Evolutionary conservation across 2,797 vertebrate species (phyloP).

Genomic region (Oceanodroma leucorhoa): DNA sequence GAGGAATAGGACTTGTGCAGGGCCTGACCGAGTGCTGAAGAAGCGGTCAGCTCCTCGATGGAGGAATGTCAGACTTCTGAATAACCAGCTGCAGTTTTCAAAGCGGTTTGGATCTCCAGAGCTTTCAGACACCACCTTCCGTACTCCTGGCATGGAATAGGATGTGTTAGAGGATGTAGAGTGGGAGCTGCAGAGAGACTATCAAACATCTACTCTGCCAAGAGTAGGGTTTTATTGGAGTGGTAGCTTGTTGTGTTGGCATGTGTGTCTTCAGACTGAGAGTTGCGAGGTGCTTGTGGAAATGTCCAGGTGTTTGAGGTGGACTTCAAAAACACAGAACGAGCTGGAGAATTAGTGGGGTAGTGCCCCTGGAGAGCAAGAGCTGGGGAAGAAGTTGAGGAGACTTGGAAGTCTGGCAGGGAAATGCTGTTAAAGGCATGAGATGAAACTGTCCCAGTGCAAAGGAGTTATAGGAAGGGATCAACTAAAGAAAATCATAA

Average conservation of each 20-base stretch:
- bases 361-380: not conserved
- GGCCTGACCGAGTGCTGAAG: not conserved
- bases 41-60: rapidly evolving
- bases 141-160: not conserved
- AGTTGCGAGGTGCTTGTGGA: not conserved
- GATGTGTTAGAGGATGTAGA: not conserved
- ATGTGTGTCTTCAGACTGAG: not conserved
- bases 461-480: not conserved
- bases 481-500: not conserved
- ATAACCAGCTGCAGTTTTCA: not conserved
- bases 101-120: not conserved
- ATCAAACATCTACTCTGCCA: not conserved
- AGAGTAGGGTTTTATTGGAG: not conserved
- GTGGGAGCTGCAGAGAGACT: not conserved
- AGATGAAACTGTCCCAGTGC: not conserved
- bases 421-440: not conserved
- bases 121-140: not conserved
- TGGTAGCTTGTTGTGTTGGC: not conserved
- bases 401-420: not conserved
- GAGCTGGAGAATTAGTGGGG: not conserved
- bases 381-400: not conserved
- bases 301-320: not conserved
- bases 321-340: not conserved
- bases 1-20: not conserved
- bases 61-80: not conserved